phyloP scores from a whole-genome alignment of 1,140 invertebrate genomes.

The Drosophila setifemur region DNA sequence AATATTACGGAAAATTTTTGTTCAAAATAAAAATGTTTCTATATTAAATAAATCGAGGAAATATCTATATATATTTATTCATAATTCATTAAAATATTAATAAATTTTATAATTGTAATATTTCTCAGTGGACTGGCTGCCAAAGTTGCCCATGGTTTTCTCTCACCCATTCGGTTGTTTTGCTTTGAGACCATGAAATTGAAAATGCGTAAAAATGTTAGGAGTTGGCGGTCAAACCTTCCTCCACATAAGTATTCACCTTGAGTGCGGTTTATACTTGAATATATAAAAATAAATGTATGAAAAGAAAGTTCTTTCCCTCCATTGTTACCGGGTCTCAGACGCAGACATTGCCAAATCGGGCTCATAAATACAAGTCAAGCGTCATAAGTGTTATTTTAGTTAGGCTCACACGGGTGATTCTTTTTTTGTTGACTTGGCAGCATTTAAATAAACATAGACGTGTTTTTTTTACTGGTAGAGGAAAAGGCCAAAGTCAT shows the following conservation, averaged over 20 bases:
- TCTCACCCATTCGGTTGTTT: conserved; percentile 6
- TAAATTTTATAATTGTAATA: not conserved
- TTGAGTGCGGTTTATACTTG: conserved; percentile 28
- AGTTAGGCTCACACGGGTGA: conserved; percentile 19
- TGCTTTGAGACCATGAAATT: conserved; percentile 65
- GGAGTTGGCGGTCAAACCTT: conserved; percentile 52
- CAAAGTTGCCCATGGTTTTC: conserved; percentile 66
- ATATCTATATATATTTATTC: not conserved
- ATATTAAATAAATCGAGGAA: too few relatives aligned
- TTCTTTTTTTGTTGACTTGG: conserved; percentile 8
- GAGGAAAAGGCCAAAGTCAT: not conserved
- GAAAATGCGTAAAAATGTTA: conserved; percentile 57
- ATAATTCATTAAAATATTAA: not conserved
- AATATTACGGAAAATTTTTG: not conserved
- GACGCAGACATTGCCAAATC: conserved; percentile 36
- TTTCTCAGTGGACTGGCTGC: conserved; percentile 8
- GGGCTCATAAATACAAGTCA: conserved; percentile 65
- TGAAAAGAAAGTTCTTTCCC: conserved; percentile 18
- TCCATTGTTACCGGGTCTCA: not conserved
- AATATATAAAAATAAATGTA: conserved; percentile 17
- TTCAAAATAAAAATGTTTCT: too few relatives aligned
- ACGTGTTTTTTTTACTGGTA: not conserved
- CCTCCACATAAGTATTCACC: conserved; percentile 9
- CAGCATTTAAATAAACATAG: conserved; percentile 24
- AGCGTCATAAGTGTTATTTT: conserved; percentile 66